Conservation (phyloP, 2,888 invertebrate species). For the Phengaris alcon region DNA sequence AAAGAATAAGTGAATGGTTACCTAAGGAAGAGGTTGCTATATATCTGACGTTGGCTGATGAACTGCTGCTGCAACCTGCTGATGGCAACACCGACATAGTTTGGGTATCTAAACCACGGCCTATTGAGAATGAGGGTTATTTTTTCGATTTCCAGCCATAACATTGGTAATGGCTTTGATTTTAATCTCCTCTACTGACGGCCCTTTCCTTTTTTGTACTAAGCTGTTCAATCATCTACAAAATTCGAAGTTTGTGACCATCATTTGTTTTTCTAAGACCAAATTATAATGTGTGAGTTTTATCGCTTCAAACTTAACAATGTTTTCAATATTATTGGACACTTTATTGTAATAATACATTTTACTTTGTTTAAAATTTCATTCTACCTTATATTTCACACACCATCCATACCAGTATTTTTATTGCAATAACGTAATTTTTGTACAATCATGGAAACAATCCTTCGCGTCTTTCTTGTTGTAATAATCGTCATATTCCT, state of each 20-base stretch:
- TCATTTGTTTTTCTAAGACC: background rate
- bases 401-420: background rate
- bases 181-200: conserved; percentile 13
- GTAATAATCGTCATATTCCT: conserved; percentile 33
- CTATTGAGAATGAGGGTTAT: conserved; percentile 63
- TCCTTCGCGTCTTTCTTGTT: background rate
- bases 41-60: conserved; percentile 60
- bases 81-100: conserved; percentile 71
- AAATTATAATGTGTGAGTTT: background rate
- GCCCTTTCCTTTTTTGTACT: background rate
- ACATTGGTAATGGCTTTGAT: conserved; percentile 27
- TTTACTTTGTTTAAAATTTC: background rate
- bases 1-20: conserved; percentile 43
- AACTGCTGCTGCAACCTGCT: conserved; percentile 54
- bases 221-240: background rate
- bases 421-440: background rate
- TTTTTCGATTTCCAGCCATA: conserved; percentile 29
- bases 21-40: conserved; percentile 40
- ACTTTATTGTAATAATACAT: background rate
- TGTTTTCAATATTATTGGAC: background rate
- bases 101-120: conserved; percentile 62
- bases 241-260: background rate
- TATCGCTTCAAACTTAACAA: background rate
- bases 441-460: background rate
- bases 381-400: background rate